Evolutionary conservation across 2,113 vertebrate genomes (phyloP).

Genomic region (Myocastor coypus): DNA sequence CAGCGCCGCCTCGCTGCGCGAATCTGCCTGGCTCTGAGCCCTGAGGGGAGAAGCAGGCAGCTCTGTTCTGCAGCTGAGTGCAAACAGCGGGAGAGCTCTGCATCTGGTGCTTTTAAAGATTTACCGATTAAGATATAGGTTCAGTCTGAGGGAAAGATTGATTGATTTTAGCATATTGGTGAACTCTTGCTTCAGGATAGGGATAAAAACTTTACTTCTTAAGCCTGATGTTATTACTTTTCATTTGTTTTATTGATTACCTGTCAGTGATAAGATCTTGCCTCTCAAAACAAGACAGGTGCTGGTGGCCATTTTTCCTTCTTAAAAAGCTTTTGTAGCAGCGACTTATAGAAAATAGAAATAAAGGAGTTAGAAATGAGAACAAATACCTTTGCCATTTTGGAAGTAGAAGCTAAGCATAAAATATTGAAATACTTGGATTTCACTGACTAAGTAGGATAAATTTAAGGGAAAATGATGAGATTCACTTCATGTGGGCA

Average conservation of each 20-base stretch:
- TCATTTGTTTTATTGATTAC: constrained; percentile 87
- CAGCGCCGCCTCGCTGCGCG: not conserved
- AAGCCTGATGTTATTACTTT: constrained; percentile 85
- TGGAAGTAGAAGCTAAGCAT: not conserved
- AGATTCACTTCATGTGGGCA: not conserved
- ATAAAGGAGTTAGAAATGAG: constrained; percentile 58
- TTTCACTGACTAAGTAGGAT: constrained; percentile 34
- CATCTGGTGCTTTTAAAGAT: constrained; percentile 61
- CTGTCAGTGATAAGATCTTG: constrained; percentile 82
- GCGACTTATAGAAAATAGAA: constrained; percentile 70
- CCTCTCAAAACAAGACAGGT: constrained; percentile 82
- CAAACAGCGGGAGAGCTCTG: constrained; percentile 58
- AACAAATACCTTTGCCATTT: constrained; percentile 44
- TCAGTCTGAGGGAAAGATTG: constrained; percentile 67
- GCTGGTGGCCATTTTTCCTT: constrained; percentile 71
- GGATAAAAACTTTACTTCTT: constrained; percentile 84
- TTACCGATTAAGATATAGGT: constrained; percentile 72
- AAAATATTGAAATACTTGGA: constrained; percentile 46
- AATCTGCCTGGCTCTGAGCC: constrained; percentile 33
- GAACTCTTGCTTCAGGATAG: constrained; percentile 76
- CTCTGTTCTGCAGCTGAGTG: not conserved
- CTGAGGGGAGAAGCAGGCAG: not conserved
- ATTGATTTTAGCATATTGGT: constrained; percentile 82
- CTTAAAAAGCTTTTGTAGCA: constrained; percentile 71
- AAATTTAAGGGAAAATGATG: constrained; percentile 28